Conservation (phyloP, 2,113 vertebrate species). For the Riparia riparia region DNA sequence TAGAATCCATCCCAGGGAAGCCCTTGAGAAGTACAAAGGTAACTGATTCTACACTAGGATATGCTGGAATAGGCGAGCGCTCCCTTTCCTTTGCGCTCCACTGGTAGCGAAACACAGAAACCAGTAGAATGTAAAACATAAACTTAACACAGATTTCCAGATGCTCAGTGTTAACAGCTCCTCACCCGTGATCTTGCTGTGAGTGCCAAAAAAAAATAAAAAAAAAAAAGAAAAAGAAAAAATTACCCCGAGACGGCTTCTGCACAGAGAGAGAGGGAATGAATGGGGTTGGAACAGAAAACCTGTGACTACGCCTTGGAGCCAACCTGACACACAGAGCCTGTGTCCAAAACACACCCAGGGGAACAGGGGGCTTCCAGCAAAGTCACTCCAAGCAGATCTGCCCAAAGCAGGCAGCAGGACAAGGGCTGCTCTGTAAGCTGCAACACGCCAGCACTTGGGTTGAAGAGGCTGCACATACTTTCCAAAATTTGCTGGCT, state of each 20-base stretch:
- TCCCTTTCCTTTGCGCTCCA: background rate
- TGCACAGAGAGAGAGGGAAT: background rate
- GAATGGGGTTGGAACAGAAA: rapidly evolving
- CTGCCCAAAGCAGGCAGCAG: background rate
- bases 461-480: background rate
- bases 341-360: background rate
- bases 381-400: background rate
- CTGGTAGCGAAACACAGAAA: background rate
- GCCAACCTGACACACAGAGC: background rate
- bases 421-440: background rate
- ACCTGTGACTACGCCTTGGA: background rate
- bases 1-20: background rate
- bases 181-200: background rate
- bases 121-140: background rate
- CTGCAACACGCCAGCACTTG: rapidly evolving
- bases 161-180: background rate
- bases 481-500: background rate
- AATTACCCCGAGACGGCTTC: rapidly evolving
- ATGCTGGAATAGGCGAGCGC: rapidly evolving
- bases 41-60: background rate
- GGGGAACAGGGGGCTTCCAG: background rate
- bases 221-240: too few species aligned
- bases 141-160: background rate
- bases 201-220: background rate
- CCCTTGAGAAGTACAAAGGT: background rate